Base-by-base conservation (phyloP, 2,888 invertebrate genomes). In the Allygus modestus region DNA sequence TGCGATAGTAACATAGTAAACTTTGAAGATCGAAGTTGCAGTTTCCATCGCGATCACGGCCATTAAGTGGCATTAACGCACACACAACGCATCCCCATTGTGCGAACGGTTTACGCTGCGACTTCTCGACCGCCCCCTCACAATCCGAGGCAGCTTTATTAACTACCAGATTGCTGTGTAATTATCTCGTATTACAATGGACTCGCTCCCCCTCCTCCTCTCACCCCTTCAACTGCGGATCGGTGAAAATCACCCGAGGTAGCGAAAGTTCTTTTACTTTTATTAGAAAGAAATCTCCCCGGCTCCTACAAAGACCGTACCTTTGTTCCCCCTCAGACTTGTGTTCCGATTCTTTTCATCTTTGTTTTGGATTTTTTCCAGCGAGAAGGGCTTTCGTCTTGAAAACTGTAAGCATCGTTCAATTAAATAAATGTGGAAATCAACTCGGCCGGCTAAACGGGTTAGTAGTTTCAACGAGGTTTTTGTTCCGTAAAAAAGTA, bases 221-320 rank as follows among this genome's bases (percentile, higher is more conserved):
- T 4, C 43, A 71, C 71, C 37, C n/a, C 37, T 7, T 37, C 71
- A 15, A 33, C 54, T 71, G 15, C 77, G 73, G 43, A 77, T 51
- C 28, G 77, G 41, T 28, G 23, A 12, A 23, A 28, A 51, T 26
- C 37, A n/a, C 71, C 71, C 28, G 26, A 46, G 51, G 77, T 77
- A 46, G 41, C 0, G 46, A 28, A 77, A 46, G 43, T 46, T 77
- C 77, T 77, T 51, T 77, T 41, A 77, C 77, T 77, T 77, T 77
- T 77, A 77, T 46, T 77, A 79, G 51, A 79, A 79, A 79, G 79
- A 51, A 79, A 79, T 54, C 79, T 33, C 33, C 79, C 58, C 20
- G 4, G 43, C 7, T 43, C n/a, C 43, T 2, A 7, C 26, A 9
- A 31, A 69, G 31, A 20, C 73, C 73, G 31, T 9, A 41, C 73